These are phyloP conservation scores for Tachysurus vachellii DNA, from an alignment of 2,113 vertebrate genomes.

Conservation along the genomic window DNA sequence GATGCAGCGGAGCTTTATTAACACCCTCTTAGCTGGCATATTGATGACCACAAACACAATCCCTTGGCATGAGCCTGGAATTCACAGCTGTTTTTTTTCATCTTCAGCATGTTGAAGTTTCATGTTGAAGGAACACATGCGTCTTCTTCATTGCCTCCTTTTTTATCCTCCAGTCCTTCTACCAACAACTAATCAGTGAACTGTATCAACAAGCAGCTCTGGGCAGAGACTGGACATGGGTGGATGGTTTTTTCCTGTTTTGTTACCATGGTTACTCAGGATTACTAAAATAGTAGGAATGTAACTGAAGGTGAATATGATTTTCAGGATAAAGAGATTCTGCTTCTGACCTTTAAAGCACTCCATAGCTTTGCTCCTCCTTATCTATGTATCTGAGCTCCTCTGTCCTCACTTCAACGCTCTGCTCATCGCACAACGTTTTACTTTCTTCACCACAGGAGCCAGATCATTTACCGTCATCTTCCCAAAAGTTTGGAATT, in stretches of 20 bases:
- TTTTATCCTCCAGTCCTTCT: background rate
- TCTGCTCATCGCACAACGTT: no score
- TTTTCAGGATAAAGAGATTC: background rate
- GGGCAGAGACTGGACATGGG: background rate
- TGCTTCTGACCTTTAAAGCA: no score
- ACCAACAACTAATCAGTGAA: background rate
- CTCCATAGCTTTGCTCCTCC: no score
- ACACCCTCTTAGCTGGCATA: background rate
- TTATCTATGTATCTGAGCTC: no score
- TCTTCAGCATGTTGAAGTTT: constrained; percentile 19
- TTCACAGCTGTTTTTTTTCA: constrained; percentile 1
- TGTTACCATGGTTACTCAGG: background rate
- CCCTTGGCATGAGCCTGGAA: background rate
- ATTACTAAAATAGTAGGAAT: background rate
- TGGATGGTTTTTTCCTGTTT: background rate
- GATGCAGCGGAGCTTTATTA: background rate
- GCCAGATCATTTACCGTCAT: no score
- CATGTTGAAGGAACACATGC: constrained; percentile 17
- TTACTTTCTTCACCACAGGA: no score
- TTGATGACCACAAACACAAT: constrained; percentile 11
- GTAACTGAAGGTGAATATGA: background rate
- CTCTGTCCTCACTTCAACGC: no score
- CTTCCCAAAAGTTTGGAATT: no score
- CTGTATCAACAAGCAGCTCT: background rate
- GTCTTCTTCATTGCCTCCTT: background rate